phyloP scores from a whole-genome alignment of 1,140 invertebrate genomes.

The Apis dorsata region DNA sequence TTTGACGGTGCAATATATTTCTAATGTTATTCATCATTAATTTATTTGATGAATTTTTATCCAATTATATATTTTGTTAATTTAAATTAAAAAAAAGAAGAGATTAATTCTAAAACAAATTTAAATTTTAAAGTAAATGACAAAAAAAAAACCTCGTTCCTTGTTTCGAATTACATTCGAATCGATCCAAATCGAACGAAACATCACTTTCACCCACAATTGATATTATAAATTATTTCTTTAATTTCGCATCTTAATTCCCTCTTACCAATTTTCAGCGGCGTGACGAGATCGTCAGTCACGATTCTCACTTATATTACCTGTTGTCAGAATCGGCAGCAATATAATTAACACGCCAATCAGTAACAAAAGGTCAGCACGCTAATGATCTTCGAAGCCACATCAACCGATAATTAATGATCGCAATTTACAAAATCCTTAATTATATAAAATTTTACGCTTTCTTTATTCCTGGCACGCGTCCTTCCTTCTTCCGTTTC shows the following conservation, averaged over 20 bases:
- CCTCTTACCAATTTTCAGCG: conserved; percentile 43
- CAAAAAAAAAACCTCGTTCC: too few species aligned
- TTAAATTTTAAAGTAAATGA: too few species aligned
- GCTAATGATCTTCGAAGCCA: conserved; percentile 47
- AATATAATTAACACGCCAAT: conserved; percentile 66
- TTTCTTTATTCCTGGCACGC: conserved; percentile 69
- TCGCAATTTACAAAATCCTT: conserved; percentile 64
- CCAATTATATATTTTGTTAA: too few species aligned
- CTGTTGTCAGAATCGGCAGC: conserved; percentile 51
- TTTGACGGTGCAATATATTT: too few species aligned
- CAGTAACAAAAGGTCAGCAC: conserved; percentile 59
- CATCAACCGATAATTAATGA: conserved; percentile 66
- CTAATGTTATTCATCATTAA: background rate
- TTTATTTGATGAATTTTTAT: too few species aligned
- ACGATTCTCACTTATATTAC: conserved; percentile 7
- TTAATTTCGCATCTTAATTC: conserved; percentile 10
- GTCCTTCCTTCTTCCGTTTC: conserved; percentile 20
- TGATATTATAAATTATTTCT: conserved; percentile 2
- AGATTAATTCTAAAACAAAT: too few species aligned
- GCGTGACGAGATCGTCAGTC: conserved; percentile 18
- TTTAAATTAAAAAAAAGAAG: too few species aligned
- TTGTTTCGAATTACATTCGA: background rate
- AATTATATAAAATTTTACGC: conserved; percentile 75
- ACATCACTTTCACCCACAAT: background rate
- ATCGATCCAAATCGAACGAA: background rate